Percentiles rank a stretch among this genome's conserved stretches.
Conservation (phyloP, 2,113 vertebrate genomes). For the Ivindomyrus marchei region DNA sequence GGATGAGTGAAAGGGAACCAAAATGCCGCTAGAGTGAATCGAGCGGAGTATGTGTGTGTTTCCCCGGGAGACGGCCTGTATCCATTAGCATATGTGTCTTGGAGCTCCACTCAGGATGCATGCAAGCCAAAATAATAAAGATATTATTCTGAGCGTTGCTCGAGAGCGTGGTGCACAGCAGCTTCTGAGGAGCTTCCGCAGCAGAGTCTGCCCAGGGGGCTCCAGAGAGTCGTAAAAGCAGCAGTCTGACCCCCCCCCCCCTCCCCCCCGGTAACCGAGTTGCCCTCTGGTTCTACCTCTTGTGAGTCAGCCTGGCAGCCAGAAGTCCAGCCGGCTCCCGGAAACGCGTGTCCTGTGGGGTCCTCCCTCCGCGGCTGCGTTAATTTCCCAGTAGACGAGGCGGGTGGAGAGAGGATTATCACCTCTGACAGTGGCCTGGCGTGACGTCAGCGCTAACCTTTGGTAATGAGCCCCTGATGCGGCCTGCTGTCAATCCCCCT, state of each 20-base stretch:
- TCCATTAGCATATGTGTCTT: background rate
- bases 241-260: background rate
- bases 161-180: background rate
- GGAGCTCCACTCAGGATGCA: background rate
- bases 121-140: background rate
- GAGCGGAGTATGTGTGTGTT: background rate
- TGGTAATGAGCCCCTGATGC: background rate
- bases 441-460: background rate
- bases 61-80: background rate
- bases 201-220: background rate
- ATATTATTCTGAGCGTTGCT: background rate
- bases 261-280: background rate
- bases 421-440: background rate
- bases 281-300: background rate
- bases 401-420: background rate
- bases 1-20: background rate
- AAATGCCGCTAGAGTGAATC: background rate
- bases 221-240: background rate
- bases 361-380: too few relatives aligned
- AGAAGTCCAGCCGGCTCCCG: background rate
- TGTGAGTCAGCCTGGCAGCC: background rate
- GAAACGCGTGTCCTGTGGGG: background rate
- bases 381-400: constrained; percentile 4
- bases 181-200: background rate
- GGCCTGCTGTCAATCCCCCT: background rate